A percentile compares a stretch with the other conserved stretches of the same genome.
Evolutionary conservation across 2,888 invertebrate genomes (phyloP).

Genomic region (Molorchus minor): DNA sequence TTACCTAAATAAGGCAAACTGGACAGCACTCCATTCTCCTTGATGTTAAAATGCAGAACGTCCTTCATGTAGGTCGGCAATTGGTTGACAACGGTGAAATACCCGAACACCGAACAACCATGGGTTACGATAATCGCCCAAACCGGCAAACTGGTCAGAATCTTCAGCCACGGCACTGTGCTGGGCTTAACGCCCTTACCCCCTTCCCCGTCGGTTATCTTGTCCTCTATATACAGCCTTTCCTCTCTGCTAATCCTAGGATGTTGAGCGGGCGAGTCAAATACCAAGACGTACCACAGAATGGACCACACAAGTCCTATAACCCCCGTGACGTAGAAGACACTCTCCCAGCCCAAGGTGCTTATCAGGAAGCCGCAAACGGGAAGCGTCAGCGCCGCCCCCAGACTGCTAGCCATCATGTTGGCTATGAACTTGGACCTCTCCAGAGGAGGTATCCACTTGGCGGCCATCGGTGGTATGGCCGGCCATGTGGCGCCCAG

Average conservation of each 20-base stretch:
- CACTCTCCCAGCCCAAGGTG: slow-evolving; percentile 86
- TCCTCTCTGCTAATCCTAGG: slow-evolving; percentile 82
- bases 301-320: slow-evolving; percentile 83
- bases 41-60: slow-evolving; percentile 80
- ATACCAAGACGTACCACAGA: slow-evolving; percentile 82
- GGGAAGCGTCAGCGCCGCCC: slow-evolving; percentile 91
- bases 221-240: slow-evolving; percentile 71
- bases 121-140: slow-evolving; percentile 89
- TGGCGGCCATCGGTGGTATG: slow-evolving; percentile 90
- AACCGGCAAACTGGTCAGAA: slow-evolving; percentile 78
- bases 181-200: slow-evolving; percentile 56
- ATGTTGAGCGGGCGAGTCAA: slow-evolving; percentile 83
- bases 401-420: slow-evolving; percentile 92
- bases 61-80: slow-evolving; percentile 87
- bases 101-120: slow-evolving; percentile 85
- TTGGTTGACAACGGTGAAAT: slow-evolving; percentile 88
- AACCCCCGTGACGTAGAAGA: slow-evolving; percentile 86
- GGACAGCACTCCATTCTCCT: slow-evolving; percentile 85
- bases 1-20: slow-evolving; percentile 84
- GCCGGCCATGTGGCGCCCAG: slow-evolving; percentile 92
- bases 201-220: slow-evolving; percentile 65
- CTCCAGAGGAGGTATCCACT: slow-evolving; percentile 95
- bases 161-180: slow-evolving; percentile 77
- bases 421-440: slow-evolving; percentile 92
- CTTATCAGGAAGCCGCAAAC: slow-evolving; percentile 84